These are phyloP conservation scores for Aurelia aurita DNA, from an alignment of 30 jellyfish, hydroid and myxozoan species.

Conservation along the genomic window DNA sequence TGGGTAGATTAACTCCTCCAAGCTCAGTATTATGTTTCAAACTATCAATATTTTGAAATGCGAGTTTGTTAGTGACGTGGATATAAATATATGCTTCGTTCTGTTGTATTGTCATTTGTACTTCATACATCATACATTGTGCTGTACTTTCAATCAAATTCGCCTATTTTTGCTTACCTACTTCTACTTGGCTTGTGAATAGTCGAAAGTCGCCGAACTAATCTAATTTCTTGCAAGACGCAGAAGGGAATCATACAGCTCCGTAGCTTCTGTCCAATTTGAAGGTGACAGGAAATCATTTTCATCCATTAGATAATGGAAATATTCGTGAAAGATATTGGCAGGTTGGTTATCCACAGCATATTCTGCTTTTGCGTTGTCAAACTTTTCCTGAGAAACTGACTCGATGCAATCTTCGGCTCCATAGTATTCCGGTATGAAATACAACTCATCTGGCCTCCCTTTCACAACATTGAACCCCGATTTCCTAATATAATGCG, in stretches of 20 bases:
- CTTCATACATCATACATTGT: no score
- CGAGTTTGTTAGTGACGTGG: no score
- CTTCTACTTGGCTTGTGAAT: not conserved
- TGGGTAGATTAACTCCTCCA: no score
- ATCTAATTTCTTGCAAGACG: conserved; percentile 39
- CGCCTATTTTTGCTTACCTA: no score
- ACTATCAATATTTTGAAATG: no score
- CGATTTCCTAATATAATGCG: conserved; percentile 35
- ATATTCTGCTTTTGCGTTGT: conserved; percentile 1
- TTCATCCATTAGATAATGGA: conserved; percentile 25
- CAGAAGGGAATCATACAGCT: conserved; percentile 22
- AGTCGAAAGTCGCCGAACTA: not conserved
- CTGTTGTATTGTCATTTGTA: no score
- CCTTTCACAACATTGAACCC: conserved; percentile 7
- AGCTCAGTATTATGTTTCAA: no score
- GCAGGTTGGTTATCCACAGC: conserved; percentile 15
- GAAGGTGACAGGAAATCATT: conserved; percentile 16
- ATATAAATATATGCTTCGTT: no score
- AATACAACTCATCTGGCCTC: conserved; percentile 47
- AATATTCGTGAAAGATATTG: conserved; percentile 26
- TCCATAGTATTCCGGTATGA: conserved; percentile 41
- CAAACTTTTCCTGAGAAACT: conserved; percentile 25
- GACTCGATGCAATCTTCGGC: conserved; percentile 17
- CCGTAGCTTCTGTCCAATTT: conserved; percentile 21
- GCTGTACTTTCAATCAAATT: no score